These are phyloP conservation scores for Halcyon smyrnensis DNA, from an alignment of 2,797 vertebrate genomes.

Conservation along the genomic window DNA sequence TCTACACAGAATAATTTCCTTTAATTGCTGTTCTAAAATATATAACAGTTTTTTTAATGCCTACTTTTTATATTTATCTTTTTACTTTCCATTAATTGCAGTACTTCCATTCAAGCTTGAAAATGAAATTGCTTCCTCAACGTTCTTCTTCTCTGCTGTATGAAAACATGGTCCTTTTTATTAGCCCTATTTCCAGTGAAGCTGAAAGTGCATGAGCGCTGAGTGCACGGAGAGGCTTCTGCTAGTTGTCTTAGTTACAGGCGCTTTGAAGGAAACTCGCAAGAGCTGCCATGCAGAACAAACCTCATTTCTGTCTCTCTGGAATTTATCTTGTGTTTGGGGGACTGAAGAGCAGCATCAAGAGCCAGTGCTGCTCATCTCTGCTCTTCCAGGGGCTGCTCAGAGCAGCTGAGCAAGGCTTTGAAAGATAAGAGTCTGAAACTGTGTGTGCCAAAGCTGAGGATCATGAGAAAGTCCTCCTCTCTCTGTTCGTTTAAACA, in stretches of 20 bases:
- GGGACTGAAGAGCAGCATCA: not conserved
- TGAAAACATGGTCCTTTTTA: slow-evolving; percentile 33
- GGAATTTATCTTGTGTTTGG: not conserved
- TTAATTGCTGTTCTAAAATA: slow-evolving; percentile 58
- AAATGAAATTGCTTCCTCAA: slow-evolving; percentile 45
- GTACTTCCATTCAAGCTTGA: slow-evolving; percentile 46
- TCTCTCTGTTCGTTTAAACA: not conserved
- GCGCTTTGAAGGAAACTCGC: not conserved
- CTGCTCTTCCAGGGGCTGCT: not conserved
- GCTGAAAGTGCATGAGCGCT: not conserved
- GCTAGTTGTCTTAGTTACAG: not conserved
- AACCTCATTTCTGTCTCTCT: not conserved
- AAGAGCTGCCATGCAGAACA: not conserved
- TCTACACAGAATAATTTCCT: slow-evolving; percentile 34
- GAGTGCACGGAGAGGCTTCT: accelerated
- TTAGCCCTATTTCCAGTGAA: slow-evolving; percentile 19
- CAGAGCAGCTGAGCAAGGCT: not conserved
- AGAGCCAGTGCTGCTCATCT: not conserved
- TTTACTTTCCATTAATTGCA: slow-evolving; percentile 56
- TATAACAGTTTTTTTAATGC: slow-evolving; percentile 31
- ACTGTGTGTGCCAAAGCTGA: not conserved
- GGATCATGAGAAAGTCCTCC: not conserved
- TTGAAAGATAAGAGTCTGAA: not conserved
- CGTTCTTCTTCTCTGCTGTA: slow-evolving; percentile 14
- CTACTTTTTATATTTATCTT: slow-evolving; percentile 57